Evolutionary conservation across 2,797 vertebrate genomes (phyloP), one percentile per base, ranked within the genome.

Genomic region (Helicolenus hilgendorfi): DNA sequence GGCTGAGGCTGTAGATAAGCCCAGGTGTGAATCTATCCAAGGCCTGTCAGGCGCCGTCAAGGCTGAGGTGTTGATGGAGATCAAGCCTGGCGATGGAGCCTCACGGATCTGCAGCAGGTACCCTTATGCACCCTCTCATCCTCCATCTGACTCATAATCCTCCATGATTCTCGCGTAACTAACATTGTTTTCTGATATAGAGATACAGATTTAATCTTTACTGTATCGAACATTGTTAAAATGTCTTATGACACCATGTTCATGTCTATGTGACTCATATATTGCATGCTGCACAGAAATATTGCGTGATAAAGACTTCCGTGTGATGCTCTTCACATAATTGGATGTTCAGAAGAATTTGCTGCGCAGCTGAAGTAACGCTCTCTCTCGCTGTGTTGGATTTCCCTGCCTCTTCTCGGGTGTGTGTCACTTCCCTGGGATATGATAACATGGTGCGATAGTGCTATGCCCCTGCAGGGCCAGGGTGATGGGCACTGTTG

Each of bases 41-140:
- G 84, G 82, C 88, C 81, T 81, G 84, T 91, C 91, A 81, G 82
- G 85, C 63, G 53, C 92, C 88, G 72, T 96, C 92, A 86, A 83
- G 79, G 72, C 91, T 76, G 92, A 95, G 89, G 96, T 97, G 96
- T 96, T 97, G 97, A 97, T 96, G 92, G 96, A 97, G 95, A 84
- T 92, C 82, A 89, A 80, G 84, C 31, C 90, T 72, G 86, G 88
- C 74, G 85, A 79, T 38, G 64, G 26, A 81, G 91, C 95, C 89
- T 91, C 41, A 9, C 92, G 94, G 81, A 94, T 86, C 84, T 75
- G 68, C 70, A 86, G 71, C 83, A 84, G 84, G 86, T 79, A 73
- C 86, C 87, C 86, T 84, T 76, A 86, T 84, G 68, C 33, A 10
- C 45, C 35, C 38, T 75, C 81, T 85, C 68, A 76, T 81, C 72